phyloP scores from a whole-genome alignment of 2,888 invertebrate genomes.

The Mayetiola destructor region DNA sequence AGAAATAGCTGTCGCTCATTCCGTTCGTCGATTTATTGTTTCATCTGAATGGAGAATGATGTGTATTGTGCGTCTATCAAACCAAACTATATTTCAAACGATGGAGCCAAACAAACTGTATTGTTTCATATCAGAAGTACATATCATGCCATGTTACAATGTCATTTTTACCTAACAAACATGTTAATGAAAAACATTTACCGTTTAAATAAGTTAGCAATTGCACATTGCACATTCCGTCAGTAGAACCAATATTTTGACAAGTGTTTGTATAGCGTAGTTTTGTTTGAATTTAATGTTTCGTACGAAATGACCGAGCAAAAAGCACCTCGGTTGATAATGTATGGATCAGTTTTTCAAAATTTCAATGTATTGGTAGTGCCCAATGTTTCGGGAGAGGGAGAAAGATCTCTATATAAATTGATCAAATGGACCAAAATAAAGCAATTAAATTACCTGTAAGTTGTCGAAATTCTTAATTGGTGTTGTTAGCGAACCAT shows the following conservation, averaged over 20 bases:
- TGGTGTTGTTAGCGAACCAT: slow-evolving; percentile 24
- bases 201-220: not conserved
- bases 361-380: no score
- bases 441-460: slow-evolving; percentile 26
- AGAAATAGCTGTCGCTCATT: no score
- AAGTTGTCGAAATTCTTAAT: slow-evolving; percentile 30
- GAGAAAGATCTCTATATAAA: not conserved
- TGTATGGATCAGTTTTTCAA: no score
- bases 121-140: slow-evolving; percentile 11
- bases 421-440: not conserved
- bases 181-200: not conserved
- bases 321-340: no score
- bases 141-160: slow-evolving; percentile 7
- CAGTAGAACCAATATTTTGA: not conserved
- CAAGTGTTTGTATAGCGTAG: no score
- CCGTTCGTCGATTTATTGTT: no score
- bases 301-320: no score
- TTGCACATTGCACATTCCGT: not conserved
- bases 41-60: slow-evolving; percentile 4
- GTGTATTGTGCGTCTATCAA: slow-evolving; percentile 12
- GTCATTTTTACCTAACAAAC: slow-evolving; percentile 4
- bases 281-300: no score
- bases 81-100: slow-evolving; percentile 11
- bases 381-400: no score
- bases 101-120: not conserved